phyloP scores from a whole-genome alignment of 2,113 vertebrate genomes.

The Oophaga pumilio region DNA sequence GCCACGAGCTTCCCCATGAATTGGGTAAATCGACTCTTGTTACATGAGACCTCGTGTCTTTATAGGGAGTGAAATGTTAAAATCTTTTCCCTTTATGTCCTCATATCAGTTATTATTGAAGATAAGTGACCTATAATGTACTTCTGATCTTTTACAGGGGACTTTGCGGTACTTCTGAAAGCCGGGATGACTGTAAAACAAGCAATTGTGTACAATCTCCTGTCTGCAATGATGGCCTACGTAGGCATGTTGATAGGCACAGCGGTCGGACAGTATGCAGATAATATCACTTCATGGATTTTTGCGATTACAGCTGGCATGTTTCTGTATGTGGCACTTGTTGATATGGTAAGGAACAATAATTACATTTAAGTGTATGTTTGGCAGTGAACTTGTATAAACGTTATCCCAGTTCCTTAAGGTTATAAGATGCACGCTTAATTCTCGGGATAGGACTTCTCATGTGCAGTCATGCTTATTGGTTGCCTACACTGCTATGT shows the following conservation, averaged over 20 bases:
- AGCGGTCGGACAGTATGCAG: slow-evolving; percentile 92
- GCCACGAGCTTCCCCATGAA: slow-evolving; percentile 97
- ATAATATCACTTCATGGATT: slow-evolving; percentile 96
- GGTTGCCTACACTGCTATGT: background rate
- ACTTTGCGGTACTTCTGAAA: slow-evolving; percentile 97
- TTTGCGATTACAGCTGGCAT: slow-evolving; percentile 97
- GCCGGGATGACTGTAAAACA: slow-evolving; percentile 97
- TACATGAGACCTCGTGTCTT: background rate
- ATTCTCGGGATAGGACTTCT: no score
- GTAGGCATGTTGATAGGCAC: slow-evolving; percentile 94
- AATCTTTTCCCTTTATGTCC: background rate
- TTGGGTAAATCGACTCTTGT: slow-evolving; percentile 78
- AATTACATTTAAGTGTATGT: background rate
- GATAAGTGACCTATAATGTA: background rate
- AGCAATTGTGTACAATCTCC: slow-evolving; percentile 94
- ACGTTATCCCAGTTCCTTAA: no score
- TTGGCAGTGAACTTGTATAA: background rate
- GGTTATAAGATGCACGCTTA: no score
- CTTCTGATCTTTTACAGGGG: slow-evolving; percentile 74
- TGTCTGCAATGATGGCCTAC: slow-evolving; percentile 97
- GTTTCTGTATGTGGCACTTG: slow-evolving; percentile 97
- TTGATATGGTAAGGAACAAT: slow-evolving; percentile 90
- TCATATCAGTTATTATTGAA: no score
- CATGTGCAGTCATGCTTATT: background rate
- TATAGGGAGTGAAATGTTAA: background rate